Evolutionary conservation across 2,113 vertebrate genomes (phyloP).

Genomic region (Delphinapterus leucas): DNA sequence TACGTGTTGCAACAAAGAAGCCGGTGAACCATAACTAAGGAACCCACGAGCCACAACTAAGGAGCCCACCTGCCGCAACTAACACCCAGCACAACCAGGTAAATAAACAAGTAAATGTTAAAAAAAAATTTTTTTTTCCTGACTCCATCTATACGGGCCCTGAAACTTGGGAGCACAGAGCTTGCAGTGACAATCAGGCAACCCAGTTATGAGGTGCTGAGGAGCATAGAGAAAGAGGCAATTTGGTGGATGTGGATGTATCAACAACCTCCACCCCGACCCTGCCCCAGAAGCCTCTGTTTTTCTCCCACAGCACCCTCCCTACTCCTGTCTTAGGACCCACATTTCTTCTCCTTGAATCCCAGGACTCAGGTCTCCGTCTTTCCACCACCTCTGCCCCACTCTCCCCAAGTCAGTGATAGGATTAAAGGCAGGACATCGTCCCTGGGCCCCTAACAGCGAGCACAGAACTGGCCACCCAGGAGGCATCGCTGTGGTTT

Average conservation of each 20-base stretch:
- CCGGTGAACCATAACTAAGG: too few species aligned
- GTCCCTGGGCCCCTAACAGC: neutral
- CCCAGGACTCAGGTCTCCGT: neutral
- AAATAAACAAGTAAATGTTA: too few species aligned
- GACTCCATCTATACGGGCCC: neutral
- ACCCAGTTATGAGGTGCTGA: neutral
- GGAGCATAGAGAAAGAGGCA: neutral
- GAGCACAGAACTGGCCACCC: neutral
- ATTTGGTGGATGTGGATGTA: neutral
- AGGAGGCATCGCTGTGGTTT: neutral
- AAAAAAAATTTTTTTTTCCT: neutral
- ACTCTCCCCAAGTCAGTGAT: neutral
- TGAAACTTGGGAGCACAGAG: neutral
- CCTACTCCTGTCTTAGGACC: neutral
- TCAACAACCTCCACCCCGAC: neutral
- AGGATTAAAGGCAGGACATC: neutral
- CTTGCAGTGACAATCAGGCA: neutral
- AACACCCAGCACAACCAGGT: too few species aligned
- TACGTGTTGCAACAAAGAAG: too few species aligned
- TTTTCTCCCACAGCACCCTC: neutral
- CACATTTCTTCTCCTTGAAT: neutral
- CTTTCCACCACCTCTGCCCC: neutral
- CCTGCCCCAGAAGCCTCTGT: too few species aligned
- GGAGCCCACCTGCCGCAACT: too few species aligned
- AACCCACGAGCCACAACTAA: too few species aligned